Percentiles rank a stretch among this genome's conserved stretches.
Evolutionary conservation across 2,113 vertebrate species (phyloP).

Genomic region (Microcebus lehilahytsara): DNA sequence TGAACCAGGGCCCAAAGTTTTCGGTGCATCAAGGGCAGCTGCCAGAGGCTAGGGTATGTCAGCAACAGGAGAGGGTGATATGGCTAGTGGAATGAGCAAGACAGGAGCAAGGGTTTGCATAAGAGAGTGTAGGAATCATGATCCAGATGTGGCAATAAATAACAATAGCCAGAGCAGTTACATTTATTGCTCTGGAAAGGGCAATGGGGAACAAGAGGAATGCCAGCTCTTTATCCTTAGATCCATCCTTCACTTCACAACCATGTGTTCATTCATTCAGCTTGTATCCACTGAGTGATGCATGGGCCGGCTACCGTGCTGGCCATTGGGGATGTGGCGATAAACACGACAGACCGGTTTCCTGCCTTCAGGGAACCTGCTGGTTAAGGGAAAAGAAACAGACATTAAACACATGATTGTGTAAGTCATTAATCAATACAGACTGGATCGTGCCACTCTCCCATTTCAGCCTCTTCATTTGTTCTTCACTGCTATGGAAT

Average conservation of each 20-base stretch:
- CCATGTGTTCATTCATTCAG: neutral
- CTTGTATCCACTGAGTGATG: neutral
- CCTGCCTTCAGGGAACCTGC: neutral
- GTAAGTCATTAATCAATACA: neutral
- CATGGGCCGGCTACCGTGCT: neutral
- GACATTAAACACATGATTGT: neutral
- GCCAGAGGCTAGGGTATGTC: neutral
- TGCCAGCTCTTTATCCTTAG: slow-evolving; percentile 1
- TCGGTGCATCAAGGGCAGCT: neutral
- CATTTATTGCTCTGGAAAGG: slow-evolving; percentile 36
- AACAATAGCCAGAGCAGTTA: neutral
- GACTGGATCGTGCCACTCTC: neutral
- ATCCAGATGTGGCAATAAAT: neutral
- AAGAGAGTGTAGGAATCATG: neutral
- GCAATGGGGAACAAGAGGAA: neutral
- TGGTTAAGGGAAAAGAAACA: neutral
- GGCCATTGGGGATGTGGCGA: neutral
- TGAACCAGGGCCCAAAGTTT: neutral
- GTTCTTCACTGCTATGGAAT: neutral
- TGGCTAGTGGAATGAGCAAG: neutral
- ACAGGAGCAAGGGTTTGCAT: neutral
- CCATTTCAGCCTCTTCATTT: neutral
- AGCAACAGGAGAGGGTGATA: neutral
- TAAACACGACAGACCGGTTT: neutral
- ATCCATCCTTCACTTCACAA: neutral